Conservation (phyloP, 1,140 invertebrate species). For the Euura lappo region DNA sequence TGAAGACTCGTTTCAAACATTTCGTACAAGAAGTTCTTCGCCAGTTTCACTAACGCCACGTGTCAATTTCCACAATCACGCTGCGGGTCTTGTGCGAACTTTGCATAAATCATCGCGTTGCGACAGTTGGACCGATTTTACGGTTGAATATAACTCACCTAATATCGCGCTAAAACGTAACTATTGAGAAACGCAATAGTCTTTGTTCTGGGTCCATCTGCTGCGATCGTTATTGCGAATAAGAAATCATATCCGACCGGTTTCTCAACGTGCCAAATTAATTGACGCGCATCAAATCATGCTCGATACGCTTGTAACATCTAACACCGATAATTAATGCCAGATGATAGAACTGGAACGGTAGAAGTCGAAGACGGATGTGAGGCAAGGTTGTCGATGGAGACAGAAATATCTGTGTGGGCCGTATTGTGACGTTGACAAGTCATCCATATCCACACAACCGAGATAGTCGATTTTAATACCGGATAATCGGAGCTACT, state of each 20-base stretch:
- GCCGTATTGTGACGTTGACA: constrained; percentile 4
- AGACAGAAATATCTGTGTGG: neutral
- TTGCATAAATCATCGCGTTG: constrained; percentile 2
- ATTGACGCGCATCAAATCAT: neutral
- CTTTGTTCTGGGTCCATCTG: neutral
- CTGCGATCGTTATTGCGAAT: neutral
- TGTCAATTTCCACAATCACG: neutral
- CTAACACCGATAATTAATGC: neutral
- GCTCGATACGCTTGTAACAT: neutral
- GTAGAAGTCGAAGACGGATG: neutral
- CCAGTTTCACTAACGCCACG: too few relatives aligned
- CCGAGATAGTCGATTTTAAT: too few relatives aligned
- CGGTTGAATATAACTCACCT: neutral
- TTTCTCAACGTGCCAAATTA: neutral
- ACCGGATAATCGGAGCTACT: too few relatives aligned
- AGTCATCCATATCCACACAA: neutral
- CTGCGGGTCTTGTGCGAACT: neutral
- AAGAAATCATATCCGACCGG: neutral
- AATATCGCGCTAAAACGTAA: neutral
- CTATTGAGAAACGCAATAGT: neutral
- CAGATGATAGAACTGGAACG: constrained; percentile 2
- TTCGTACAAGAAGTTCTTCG: too few relatives aligned
- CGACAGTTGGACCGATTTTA: constrained; percentile 2
- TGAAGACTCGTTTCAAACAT: too few relatives aligned
- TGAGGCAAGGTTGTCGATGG: neutral